phyloP scores from a whole-genome alignment of 2,797 vertebrate genomes.

The Chelidonichthys spinosus region DNA sequence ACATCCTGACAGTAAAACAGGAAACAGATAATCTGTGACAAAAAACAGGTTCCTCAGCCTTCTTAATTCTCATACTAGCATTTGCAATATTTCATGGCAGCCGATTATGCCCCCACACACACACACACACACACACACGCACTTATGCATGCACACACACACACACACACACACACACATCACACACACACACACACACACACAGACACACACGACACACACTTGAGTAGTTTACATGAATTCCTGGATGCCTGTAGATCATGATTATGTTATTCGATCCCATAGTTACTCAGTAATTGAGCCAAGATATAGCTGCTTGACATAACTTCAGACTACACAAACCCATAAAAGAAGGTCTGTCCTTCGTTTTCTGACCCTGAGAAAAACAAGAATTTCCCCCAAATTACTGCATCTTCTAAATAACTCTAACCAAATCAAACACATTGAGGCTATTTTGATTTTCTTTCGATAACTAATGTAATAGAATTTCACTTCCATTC shows the following conservation, averaged over 20 bases:
- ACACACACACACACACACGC: too few relatives aligned
- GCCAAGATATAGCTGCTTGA: neutral
- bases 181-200: too few relatives aligned
- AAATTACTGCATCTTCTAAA: conserved; percentile 1
- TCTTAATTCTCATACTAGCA: neutral
- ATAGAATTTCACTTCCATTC: neutral
- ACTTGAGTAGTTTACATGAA: too few relatives aligned
- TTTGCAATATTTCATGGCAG: neutral
- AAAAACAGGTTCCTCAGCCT: too few relatives aligned
- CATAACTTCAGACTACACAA: conserved; percentile 1
- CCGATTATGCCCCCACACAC: neutral
- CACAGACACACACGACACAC: too few relatives aligned
- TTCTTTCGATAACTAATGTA: neutral
- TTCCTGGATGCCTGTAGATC: neutral
- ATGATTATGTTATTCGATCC: neutral
- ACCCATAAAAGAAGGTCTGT: neutral
- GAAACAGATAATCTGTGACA: too few relatives aligned
- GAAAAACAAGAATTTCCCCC: neutral
- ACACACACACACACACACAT: too few relatives aligned
- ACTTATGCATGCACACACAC: too few relatives aligned
- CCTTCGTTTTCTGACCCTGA: neutral
- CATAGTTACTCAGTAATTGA: neutral
- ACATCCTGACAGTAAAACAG: neutral
- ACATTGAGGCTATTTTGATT: neutral
- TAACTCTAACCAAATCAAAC: neutral